Evolutionary conservation across 92 coral and sea anemone genomes (phyloP), one percentile per base, ranked within the genome.

Genomic region (Parazoanthus swiftii): DNA sequence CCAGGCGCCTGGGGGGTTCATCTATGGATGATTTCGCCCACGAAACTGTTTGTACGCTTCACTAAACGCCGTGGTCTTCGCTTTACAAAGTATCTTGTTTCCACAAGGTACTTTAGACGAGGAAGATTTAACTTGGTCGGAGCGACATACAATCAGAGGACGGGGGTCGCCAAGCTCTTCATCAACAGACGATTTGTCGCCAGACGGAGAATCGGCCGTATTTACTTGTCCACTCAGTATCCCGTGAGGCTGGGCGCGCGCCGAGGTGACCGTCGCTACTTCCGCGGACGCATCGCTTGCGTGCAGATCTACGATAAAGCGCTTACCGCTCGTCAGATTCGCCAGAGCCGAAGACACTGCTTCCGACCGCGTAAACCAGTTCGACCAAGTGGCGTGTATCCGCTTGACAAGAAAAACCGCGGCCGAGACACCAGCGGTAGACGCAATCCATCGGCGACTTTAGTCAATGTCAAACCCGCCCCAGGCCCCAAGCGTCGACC

Each of bases 381-480:
- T 63, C 85, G 75, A 36, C 85, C 70, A 80, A 58, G 43, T 80
- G 85, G 85, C 72, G 85, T 80, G 70, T 80, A 80, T 80, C 85
- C 85, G 14, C 73, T 80, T 3, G 71, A 80, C 85, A 80, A 80
- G 72, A 80, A 80, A 36, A 51, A 51, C 6, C 42, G 71, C 46
- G 73, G 85, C 44, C 44, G 74, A 16, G 85, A 81, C 74, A 81
- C 85, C 46, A 81, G 85, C 33, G 48, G 48, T 50, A 81, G 26
- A 9, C 67, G 85, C 26, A 81, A 81, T 35, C 85, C 85, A 43
- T 23, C 78, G 70, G 86, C 42, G 16, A 25, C 36, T 39, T 50
- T 83, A 3, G 39, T 43, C 1, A 83, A 70, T 9, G 86, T 83
- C n/a, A 83, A 9, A 51, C 77, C 77, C 35, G 58, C 86, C 15